Evolutionary conservation across 2,888 invertebrate genomes (phyloP).

Genomic region (Auanema freiburgensis): DNA sequence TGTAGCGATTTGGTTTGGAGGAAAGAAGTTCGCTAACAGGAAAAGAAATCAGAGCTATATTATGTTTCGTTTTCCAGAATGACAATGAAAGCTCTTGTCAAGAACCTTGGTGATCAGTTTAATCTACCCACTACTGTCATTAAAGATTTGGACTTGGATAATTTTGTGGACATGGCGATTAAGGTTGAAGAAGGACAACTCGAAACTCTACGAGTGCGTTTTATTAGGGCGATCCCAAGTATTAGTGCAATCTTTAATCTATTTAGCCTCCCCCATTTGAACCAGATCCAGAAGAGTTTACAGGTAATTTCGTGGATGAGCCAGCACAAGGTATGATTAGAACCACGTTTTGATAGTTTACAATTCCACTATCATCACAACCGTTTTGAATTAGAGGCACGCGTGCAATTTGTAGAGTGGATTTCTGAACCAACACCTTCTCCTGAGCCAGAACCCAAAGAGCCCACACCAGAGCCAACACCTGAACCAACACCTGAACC

Average conservation of each 20-base stretch:
- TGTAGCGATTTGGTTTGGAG: conserved; percentile 61
- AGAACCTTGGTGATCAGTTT: conserved; percentile 59
- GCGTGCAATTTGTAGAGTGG: conserved; percentile 40
- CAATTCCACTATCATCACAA: background rate
- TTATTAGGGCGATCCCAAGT: background rate
- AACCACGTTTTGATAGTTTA: background rate
- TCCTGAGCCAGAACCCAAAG: conserved; percentile 24
- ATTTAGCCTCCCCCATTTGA: conserved; percentile 56
- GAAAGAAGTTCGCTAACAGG: conserved; percentile 45
- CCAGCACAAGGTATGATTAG: background rate
- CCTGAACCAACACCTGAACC: conserved; percentile 23
- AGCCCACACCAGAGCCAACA: conserved; percentile 22
- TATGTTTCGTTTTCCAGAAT: conserved; percentile 36
- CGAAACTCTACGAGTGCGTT: conserved; percentile 48
- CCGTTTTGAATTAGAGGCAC: background rate
- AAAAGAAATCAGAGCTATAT: background rate
- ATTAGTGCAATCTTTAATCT: background rate
- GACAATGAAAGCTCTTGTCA: conserved; percentile 58
- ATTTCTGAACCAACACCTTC: conserved; percentile 50
- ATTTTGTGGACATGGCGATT: conserved; percentile 62
- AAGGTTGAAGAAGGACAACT: conserved; percentile 61
- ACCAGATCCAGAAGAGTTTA: conserved; percentile 32
- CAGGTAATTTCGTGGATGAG: conserved; percentile 21
- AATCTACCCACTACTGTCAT: conserved; percentile 55
- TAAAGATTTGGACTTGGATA: conserved; percentile 53